A percentile compares a stretch with the other conserved stretches of the same genome.
Conservation (phyloP, 23 tunicate genomes). For the Ascidia mentula region DNA sequence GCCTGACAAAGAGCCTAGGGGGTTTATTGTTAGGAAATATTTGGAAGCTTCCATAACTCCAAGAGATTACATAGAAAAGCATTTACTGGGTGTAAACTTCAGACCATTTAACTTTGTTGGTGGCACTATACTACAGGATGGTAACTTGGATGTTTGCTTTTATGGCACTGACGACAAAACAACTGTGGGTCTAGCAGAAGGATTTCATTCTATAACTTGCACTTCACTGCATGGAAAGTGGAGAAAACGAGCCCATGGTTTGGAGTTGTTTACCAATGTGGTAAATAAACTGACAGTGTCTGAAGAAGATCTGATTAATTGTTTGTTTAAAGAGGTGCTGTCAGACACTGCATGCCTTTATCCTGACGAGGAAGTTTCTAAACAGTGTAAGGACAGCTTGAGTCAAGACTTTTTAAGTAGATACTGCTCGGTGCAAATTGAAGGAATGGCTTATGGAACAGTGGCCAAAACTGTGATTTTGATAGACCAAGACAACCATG, state of each 20-base stretch:
- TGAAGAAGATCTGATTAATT: background rate
- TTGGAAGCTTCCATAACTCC: slow-evolving; percentile 20
- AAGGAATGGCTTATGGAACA: slow-evolving; percentile 61
- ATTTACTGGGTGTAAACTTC: background rate
- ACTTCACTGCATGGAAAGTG: slow-evolving; percentile 54
- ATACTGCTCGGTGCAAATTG: slow-evolving; percentile 67
- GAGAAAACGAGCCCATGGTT: slow-evolving; percentile 53
- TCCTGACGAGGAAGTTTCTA: slow-evolving; percentile 55
- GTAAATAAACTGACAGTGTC: background rate
- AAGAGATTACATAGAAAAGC: slow-evolving; percentile 29
- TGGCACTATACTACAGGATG: slow-evolving; percentile 18
- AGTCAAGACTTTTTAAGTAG: slow-evolving; percentile 19
- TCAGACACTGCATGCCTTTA: slow-evolving; percentile 56
- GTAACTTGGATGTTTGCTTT: slow-evolving; percentile 25
- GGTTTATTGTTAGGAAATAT: slow-evolving; percentile 54
- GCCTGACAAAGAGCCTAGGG: slow-evolving; percentile 20
- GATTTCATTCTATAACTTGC: slow-evolving; percentile 38
- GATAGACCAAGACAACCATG: slow-evolving; percentile 53
- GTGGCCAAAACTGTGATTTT: slow-evolving; percentile 67
- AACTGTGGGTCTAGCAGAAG: slow-evolving; percentile 15
- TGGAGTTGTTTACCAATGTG: slow-evolving; percentile 22
- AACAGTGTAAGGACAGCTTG: slow-evolving; percentile 9
- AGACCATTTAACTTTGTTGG: slow-evolving; percentile 64
- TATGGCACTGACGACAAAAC: slow-evolving; percentile 45
- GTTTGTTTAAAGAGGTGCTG: slow-evolving; percentile 32